phyloP scores from a whole-genome alignment of 2,888 invertebrate genomes.

The Horisme vitalbata region DNA sequence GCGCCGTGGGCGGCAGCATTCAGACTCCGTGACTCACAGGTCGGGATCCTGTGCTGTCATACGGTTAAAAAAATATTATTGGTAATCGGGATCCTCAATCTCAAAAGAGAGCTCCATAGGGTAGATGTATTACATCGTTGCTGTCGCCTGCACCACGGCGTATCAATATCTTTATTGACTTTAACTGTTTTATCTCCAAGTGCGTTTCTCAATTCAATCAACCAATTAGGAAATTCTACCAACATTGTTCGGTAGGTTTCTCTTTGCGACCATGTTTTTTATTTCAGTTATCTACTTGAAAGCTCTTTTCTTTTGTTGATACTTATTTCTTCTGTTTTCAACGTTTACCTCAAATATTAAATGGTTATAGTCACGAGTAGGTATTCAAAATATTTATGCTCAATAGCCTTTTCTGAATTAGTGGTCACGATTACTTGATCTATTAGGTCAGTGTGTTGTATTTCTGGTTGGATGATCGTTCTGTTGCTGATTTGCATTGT shows the following conservation, averaged over 20 bases:
- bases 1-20: slow-evolving; percentile 46
- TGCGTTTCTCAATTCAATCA: slow-evolving; percentile 17
- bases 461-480: slow-evolving; percentile 25
- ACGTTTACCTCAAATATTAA: too few species aligned
- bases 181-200: slow-evolving; percentile 13
- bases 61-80: slow-evolving; percentile 29
- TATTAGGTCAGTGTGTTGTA: slow-evolving; percentile 24
- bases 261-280: too few species aligned
- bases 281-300: too few species aligned
- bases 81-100: slow-evolving; percentile 19
- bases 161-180: slow-evolving; percentile 15
- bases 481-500: slow-evolving; percentile 23
- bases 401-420: not conserved
- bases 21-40: slow-evolving; percentile 49
- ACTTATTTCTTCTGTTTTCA: too few species aligned
- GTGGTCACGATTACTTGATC: slow-evolving; percentile 15
- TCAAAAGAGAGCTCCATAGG: slow-evolving; percentile 5
- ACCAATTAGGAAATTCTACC: slow-evolving; percentile 10
- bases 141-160: not conserved
- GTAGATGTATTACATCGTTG: not conserved
- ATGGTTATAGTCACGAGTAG: too few species aligned
- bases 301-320: too few species aligned
- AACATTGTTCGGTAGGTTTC: not conserved
- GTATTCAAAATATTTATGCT: not conserved
- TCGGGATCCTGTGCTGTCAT: slow-evolving; percentile 35